Percentiles rank a stretch among this genome's conserved stretches.
phyloP scores from a whole-genome alignment of 35 echinoderm and acorn worm genomes.

The Apostichopus parvimensis region DNA sequence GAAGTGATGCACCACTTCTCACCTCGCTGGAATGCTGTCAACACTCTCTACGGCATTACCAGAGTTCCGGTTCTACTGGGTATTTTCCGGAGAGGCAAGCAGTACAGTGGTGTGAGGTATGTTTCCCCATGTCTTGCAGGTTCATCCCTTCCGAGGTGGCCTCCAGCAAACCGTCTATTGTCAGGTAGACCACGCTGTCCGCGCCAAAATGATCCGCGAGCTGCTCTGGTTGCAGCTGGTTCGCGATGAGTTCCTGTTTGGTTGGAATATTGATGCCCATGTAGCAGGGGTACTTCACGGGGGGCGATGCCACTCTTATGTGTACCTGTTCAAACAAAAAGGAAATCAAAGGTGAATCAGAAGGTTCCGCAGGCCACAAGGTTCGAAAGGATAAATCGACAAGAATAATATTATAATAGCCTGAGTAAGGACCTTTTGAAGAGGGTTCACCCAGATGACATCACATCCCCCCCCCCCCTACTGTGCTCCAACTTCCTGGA shows the following conservation, averaged over 20 bases:
- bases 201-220: constrained; percentile 87
- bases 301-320: constrained; percentile 93
- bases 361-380: too few relatives aligned
- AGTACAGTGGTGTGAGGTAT: constrained; percentile 80
- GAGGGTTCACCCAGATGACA: too few relatives aligned
- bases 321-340: constrained; percentile 65
- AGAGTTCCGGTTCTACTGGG: constrained; percentile 75
- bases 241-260: constrained; percentile 92
- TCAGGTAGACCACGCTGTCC: constrained; percentile 86
- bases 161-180: constrained; percentile 73
- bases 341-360: too few relatives aligned
- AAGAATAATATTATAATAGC: too few relatives aligned
- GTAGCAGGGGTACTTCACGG: constrained; percentile 92
- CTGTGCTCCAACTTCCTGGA: too few relatives aligned
- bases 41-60: constrained; percentile 38
- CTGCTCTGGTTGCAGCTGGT: constrained; percentile 58
- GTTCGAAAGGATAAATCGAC: too few relatives aligned
- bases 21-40: background rate
- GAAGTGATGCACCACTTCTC: too few relatives aligned
- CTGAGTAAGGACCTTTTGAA: too few relatives aligned
- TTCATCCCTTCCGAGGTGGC: constrained; percentile 85
- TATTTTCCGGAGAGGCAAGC: constrained; percentile 92
- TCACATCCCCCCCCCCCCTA: too few relatives aligned
- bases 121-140: constrained; percentile 43
- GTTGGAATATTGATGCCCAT: constrained; percentile 99